Evolutionary conservation across 2,888 invertebrate species (phyloP), one percentile per base, ranked within the genome.

Genomic region (Hypsopygia costalis): DNA sequence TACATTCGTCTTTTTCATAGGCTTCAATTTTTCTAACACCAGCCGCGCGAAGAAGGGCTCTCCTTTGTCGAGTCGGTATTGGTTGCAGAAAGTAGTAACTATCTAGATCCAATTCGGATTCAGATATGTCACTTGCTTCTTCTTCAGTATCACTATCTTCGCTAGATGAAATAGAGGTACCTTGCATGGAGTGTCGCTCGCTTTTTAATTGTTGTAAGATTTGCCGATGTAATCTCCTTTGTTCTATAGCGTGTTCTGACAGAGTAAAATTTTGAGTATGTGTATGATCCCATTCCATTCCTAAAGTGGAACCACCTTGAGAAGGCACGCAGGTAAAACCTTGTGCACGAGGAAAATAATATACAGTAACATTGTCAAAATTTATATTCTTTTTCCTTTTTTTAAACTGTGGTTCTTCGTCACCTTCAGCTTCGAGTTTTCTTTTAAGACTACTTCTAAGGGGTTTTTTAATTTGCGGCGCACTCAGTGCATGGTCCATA

Each of bases 21-120:
- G 95, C 93, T 79, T 98, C 98, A 62, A 98, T 98, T 86, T 97
- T 97, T 37, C 96, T 91, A 0, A 98, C 95, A 0, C 98, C 98
- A 5, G 98, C 95, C n/a, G 96, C 95, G 40, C 98, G 91, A 10
- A 98, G 88, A 38, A 98, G 87, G 1, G 95, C 94, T 44, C 98
- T 89, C 44, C 98, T 91, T 76, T 98, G 98, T 62, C 97, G 91
- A 1, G 97, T 97, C 6, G 98, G 94, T 41, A 98, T 95, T 6
- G 98, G 98, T 80, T 98, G 94, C 36, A 97, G 85, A 69, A 97
- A 97, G 69, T 97, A 97, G 73, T 95, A 97, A 65, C 94, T 95
- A 59, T 97, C 97, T 56, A 95, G 91, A 75, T 97, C 97, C 57
- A 96, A 89, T 68, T 97, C 97, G 7, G 95, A 94, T 71, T 94